phyloP scores from a whole-genome alignment of 2,888 invertebrate species.

The Eueremaeus valkanovi region DNA sequence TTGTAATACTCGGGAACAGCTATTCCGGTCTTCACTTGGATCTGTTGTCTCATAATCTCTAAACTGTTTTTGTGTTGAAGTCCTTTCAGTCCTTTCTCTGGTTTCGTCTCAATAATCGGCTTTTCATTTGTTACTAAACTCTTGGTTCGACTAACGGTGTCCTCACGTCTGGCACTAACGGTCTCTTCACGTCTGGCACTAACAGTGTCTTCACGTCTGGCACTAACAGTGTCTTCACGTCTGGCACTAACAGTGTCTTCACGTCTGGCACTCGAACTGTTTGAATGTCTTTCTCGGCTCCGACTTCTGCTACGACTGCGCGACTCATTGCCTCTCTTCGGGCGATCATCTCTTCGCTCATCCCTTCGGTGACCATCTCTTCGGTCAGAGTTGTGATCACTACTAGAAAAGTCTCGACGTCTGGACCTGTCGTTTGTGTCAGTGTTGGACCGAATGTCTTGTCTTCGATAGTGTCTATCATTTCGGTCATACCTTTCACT shows the following conservation, averaged over 20 bases:
- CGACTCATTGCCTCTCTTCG: background rate
- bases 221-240: background rate
- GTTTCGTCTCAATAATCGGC: background rate
- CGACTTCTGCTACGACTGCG: conserved; percentile 21
- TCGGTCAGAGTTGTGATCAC: background rate
- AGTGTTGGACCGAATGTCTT: background rate
- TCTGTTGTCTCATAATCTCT: conserved; percentile 21
- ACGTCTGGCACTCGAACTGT: background rate
- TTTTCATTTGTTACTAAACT: background rate
- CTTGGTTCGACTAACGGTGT: background rate
- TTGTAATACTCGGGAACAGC: conserved; percentile 47
- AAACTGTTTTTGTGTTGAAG: conserved; percentile 16
- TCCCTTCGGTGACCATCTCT: too few species aligned
- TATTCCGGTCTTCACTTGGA: conserved; percentile 20
- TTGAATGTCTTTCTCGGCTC: background rate
- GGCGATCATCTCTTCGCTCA: background rate
- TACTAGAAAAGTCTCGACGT: background rate
- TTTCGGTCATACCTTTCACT: conserved; percentile 6
- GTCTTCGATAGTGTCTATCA: background rate
- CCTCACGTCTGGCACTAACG: background rate
- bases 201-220: too few species aligned
- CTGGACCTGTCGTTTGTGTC: background rate
- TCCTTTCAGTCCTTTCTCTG: conserved; percentile 13
- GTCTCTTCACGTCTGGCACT: background rate
- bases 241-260: too few species aligned